phyloP scores from a whole-genome alignment of 2,113 vertebrate genomes.

The Microcebus lehilahytsara region DNA sequence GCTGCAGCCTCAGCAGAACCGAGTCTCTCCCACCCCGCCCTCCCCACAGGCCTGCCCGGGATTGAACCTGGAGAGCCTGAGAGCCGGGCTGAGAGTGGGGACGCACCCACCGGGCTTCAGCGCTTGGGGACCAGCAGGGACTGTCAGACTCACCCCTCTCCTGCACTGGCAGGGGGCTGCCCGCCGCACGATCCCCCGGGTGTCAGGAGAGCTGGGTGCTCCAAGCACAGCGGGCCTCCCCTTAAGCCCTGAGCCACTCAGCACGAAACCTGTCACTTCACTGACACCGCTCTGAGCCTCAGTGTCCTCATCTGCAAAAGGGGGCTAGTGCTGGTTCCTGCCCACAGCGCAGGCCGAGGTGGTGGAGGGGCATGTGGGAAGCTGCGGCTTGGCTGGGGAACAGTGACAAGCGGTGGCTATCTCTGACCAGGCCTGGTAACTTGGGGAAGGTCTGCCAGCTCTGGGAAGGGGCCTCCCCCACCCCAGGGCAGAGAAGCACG shows the following conservation, averaged over 20 bases:
- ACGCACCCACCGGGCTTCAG: background rate
- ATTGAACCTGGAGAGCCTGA: background rate
- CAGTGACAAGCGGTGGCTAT: background rate
- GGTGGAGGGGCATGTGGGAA: too few relatives aligned
- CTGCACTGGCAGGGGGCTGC: fast-evolving
- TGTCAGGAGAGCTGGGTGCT: fast-evolving
- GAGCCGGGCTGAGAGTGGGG: background rate
- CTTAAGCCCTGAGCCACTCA: fast-evolving
- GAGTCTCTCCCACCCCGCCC: background rate
- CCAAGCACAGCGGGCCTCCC: background rate
- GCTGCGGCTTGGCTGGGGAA: background rate
- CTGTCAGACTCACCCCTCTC: background rate
- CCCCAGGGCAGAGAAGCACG: background rate
- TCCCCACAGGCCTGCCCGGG: background rate
- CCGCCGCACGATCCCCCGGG: background rate
- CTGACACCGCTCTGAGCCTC: background rate
- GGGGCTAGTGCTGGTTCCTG: background rate
- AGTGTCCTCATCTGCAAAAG: background rate
- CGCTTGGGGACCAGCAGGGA: background rate
- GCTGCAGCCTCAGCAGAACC: conserved; percentile 67
- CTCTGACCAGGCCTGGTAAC: background rate
- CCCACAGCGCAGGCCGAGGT: fast-evolving
- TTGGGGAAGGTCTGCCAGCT: background rate
- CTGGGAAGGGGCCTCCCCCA: background rate
- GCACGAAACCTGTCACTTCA: background rate